Evolutionary conservation across 2,797 vertebrate genomes (phyloP).

Genomic region (Rhinichthys osculus): DNA sequence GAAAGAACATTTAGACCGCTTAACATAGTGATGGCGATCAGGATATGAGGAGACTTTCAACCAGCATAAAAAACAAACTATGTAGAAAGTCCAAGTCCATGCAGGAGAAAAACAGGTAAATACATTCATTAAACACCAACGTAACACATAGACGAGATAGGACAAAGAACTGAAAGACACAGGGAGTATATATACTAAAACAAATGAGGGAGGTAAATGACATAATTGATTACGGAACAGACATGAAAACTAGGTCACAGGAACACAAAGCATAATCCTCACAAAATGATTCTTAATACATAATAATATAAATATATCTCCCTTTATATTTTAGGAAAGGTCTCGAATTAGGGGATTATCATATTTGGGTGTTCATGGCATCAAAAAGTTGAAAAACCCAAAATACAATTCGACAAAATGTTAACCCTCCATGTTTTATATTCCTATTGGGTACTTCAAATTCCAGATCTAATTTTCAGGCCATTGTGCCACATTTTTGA

Average conservation of each 20-base stretch:
- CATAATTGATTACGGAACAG: too few species aligned
- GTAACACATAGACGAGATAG: too few species aligned
- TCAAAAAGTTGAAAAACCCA: background rate
- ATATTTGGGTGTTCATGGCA: background rate
- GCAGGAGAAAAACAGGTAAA: too few species aligned
- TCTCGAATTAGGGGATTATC: background rate
- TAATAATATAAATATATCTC: background rate
- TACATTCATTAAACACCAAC: too few species aligned
- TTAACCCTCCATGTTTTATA: background rate
- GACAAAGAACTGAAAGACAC: too few species aligned
- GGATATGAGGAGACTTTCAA: too few species aligned
- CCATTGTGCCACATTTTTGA: background rate
- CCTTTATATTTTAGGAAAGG: background rate
- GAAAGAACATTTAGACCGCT: too few species aligned
- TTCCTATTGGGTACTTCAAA: background rate
- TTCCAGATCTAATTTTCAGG: slow-evolving; percentile 11
- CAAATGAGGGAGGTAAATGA: too few species aligned
- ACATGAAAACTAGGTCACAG: background rate
- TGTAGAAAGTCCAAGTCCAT: too few species aligned
- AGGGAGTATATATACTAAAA: too few species aligned
- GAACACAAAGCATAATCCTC: background rate
- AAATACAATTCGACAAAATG: background rate
- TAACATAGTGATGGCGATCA: too few species aligned
- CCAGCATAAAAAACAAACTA: too few species aligned
- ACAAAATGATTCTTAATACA: background rate